phyloP scores from a whole-genome alignment of 1,140 invertebrate species.

The Zaprionus ghesquierei region DNA sequence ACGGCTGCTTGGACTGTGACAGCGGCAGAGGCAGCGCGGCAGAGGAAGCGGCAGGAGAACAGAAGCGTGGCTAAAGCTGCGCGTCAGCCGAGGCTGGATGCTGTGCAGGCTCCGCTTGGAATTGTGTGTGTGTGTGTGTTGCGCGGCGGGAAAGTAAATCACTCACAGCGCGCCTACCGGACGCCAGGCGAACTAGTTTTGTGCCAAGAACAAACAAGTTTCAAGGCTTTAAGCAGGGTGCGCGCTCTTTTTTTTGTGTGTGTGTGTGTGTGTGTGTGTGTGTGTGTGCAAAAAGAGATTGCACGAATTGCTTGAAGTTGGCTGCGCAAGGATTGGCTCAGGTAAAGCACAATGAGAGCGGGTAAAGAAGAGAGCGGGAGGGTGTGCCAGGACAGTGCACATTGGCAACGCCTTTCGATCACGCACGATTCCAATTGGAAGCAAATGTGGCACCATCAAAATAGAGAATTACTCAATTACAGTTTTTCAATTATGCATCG shows the following conservation, averaged over 20 bases:
- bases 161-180: conserved; percentile 32
- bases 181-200: conserved; percentile 43
- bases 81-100: background rate
- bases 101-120: background rate
- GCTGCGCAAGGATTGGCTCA: conserved; percentile 51
- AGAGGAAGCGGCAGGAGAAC: conserved; percentile 11
- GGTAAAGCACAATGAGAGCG: background rate
- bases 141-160: conserved; percentile 29
- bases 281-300: conserved; percentile 62
- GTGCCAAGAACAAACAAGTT: conserved; percentile 68
- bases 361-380: background rate
- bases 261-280: background rate
- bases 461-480: no score
- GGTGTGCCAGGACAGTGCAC: background rate
- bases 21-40: background rate
- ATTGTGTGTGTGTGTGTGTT: background rate
- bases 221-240: conserved; percentile 69
- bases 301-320: conserved; percentile 31
- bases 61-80: conserved; percentile 21
- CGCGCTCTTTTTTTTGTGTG: conserved; percentile 15
- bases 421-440: conserved; percentile 54
- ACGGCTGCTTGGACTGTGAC: background rate
- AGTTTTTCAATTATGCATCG: no score
- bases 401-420: conserved; percentile 22
- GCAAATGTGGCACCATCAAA: background rate